Evolutionary conservation across 2,797 vertebrate genomes (phyloP).

Genomic region (Acrossocheilus fasciatus): DNA sequence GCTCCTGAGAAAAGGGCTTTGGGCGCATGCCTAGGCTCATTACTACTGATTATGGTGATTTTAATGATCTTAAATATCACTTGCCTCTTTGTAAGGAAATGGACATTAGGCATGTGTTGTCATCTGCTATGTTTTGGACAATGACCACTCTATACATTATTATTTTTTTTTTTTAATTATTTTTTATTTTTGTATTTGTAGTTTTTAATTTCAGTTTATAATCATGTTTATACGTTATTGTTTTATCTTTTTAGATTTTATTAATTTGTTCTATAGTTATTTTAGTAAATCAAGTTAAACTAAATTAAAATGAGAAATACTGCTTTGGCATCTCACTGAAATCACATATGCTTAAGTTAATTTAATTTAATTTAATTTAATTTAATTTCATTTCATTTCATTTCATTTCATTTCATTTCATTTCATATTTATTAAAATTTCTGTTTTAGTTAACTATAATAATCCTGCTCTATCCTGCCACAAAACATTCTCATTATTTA

Average conservation of each 20-base stretch:
- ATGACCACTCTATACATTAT: neutral
- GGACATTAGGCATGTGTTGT: neutral
- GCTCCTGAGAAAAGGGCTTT: slow-evolving; percentile 2
- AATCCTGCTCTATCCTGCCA: neutral
- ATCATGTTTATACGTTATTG: too few relatives aligned
- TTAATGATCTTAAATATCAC: slow-evolving; percentile 27
- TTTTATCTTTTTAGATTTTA: too few relatives aligned
- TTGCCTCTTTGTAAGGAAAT: neutral
- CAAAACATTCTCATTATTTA: neutral
- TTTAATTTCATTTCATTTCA: too few relatives aligned
- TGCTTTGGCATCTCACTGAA: too few relatives aligned
- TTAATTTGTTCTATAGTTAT: too few relatives aligned
- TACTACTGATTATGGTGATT: neutral
- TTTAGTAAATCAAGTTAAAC: too few relatives aligned
- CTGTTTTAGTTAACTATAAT: neutral
- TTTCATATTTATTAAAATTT: neutral
- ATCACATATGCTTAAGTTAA: too few relatives aligned
- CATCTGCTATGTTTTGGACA: neutral
- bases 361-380: too few relatives aligned
- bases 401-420: too few relatives aligned
- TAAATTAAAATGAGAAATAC: too few relatives aligned
- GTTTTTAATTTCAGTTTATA: too few relatives aligned
- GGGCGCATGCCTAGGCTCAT: slow-evolving; percentile 14
- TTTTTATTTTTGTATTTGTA: too few relatives aligned
- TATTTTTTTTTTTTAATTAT: neutral